Percentiles rank a stretch among this genome's conserved stretches.
These are phyloP conservation scores for Drosophila pectinifera DNA, from an alignment of 1,140 invertebrate species.

Conservation along the genomic window DNA sequence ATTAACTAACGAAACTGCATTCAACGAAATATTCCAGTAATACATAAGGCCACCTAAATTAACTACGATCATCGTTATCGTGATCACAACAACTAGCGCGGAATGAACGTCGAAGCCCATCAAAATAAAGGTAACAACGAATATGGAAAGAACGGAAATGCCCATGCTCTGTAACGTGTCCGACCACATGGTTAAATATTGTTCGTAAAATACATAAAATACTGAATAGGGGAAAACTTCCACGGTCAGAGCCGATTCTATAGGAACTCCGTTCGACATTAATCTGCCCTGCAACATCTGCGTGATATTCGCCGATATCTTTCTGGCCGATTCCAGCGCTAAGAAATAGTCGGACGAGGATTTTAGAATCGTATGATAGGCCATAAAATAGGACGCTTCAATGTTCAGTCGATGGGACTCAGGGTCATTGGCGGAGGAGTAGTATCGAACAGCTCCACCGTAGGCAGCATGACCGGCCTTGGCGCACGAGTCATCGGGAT, in stretches of 20 bases:
- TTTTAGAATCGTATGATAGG: constrained; percentile 97
- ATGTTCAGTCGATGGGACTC: constrained; percentile 85
- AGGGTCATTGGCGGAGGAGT: constrained; percentile 80
- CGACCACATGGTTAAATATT: constrained; percentile 98
- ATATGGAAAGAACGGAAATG: constrained; percentile 95
- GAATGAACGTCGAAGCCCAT: constrained; percentile 97
- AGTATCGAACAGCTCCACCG: constrained; percentile 89
- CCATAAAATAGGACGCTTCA: constrained; percentile 95
- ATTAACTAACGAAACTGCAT: constrained; percentile 99
- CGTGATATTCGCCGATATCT: constrained; percentile 93
- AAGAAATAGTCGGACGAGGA: constrained; percentile 96
- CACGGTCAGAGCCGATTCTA: constrained; percentile 86
- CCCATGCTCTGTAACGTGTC: constrained; percentile 95
- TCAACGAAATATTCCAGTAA: constrained; percentile 97
- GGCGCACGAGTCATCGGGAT: constrained; percentile 92
- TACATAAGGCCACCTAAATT: constrained; percentile 98
- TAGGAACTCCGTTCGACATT: constrained; percentile 81
- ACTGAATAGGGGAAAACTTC: constrained; percentile 99
- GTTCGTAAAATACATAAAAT: constrained; percentile 99
- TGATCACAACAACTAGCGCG: constrained; percentile 94
- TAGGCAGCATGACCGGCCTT: constrained; percentile 96
- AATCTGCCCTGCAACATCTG: constrained; percentile 89
- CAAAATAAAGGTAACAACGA: constrained; percentile 96
- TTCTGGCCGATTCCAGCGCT: constrained; percentile 92
- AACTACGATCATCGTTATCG: constrained; percentile 97